Conservation (phyloP, 2,113 vertebrate genomes). For the Daphoenositta chrysoptera region DNA sequence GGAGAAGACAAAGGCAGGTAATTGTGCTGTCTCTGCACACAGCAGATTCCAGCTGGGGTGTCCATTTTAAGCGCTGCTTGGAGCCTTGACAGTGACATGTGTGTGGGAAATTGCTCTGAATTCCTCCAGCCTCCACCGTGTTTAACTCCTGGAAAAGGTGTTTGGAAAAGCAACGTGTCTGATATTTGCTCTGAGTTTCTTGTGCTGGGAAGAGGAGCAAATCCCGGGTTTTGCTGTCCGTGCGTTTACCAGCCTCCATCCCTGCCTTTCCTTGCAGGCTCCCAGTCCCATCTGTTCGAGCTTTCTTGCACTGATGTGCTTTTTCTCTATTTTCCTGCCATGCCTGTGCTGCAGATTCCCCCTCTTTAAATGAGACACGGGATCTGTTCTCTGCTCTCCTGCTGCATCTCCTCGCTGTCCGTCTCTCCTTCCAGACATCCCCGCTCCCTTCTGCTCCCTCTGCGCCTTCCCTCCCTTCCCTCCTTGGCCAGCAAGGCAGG, state of each 20-base stretch:
- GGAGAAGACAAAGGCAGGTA: background rate
- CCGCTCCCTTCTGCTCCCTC: background rate
- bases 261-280: background rate
- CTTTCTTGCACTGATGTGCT: background rate
- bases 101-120: background rate
- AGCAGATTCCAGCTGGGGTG: background rate
- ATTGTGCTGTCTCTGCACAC: background rate
- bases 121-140: background rate
- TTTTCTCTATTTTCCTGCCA: slow-evolving; percentile 18
- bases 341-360: background rate
- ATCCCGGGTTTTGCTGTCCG: background rate
- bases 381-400: background rate
- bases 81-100: background rate
- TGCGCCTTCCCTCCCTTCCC: background rate
- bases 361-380: background rate
- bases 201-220: background rate
- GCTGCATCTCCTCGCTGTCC: fast-evolving
- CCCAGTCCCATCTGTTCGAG: background rate
- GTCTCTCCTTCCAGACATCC: background rate
- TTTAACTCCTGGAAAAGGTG: background rate
- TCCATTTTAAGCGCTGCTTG: background rate
- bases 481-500: background rate
- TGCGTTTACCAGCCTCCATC: background rate
- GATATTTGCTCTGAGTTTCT: background rate
- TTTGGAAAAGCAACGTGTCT: background rate